Conservation (phyloP, 2,797 vertebrate species). For the Phrynocephalus guinanensis region DNA sequence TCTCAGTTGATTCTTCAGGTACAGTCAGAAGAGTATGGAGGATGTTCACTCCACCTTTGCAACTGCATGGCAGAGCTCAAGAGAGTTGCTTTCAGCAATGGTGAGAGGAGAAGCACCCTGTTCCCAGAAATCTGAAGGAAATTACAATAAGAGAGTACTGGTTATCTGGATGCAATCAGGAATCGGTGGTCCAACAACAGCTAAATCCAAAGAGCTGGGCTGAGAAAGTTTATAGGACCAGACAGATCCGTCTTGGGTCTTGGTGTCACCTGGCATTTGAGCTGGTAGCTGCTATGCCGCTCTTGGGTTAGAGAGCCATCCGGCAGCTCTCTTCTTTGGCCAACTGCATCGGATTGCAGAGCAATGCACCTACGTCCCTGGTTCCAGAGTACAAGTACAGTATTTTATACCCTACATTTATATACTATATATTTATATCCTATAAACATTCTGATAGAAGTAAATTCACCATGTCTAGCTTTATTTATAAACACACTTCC, state of each 20-base stretch:
- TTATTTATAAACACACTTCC: not conserved
- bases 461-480: not conserved
- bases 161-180: not conserved
- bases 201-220: not conserved
- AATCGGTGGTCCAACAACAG: not conserved
- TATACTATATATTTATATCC: not conserved
- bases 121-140: not conserved
- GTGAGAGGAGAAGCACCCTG: not conserved
- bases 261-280: not conserved
- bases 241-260: not conserved
- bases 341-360: not conserved
- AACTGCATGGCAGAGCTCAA: too few relatives aligned
- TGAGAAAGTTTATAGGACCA: not conserved
- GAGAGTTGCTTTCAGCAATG: too few relatives aligned
- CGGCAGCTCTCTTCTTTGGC: not conserved
- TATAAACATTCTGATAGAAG: not conserved
- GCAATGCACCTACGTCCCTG: too few relatives aligned
- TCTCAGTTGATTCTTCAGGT: too few relatives aligned
- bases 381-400: not conserved
- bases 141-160: not conserved
- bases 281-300: not conserved
- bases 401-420: too few relatives aligned
- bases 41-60: not conserved
- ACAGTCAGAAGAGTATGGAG: too few relatives aligned
- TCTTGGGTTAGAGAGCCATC: not conserved